Conservation (phyloP, 2,888 invertebrate species). For the Ophion obscuratus region DNA sequence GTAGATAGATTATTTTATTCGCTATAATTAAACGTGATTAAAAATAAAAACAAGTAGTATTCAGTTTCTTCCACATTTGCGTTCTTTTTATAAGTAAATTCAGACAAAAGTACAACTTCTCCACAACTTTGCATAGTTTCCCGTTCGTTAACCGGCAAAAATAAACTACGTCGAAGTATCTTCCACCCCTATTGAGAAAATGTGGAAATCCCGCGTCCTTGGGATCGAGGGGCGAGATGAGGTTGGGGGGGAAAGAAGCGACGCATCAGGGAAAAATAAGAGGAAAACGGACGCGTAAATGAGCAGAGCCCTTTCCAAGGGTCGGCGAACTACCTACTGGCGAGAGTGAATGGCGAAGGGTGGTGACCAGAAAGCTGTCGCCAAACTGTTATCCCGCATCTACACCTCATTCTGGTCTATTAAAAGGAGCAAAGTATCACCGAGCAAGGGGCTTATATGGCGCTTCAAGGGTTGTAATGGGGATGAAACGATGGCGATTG, state of each 20-base stretch:
- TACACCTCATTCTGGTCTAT: slow-evolving; percentile 7
- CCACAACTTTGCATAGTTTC: background rate
- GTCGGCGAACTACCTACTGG: background rate
- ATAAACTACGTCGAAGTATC: background rate
- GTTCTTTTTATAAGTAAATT: background rate
- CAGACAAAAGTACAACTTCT: background rate
- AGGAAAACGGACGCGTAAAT: background rate
- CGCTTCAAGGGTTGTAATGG: background rate
- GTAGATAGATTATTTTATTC: background rate
- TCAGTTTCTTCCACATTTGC: background rate
- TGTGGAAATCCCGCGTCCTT: background rate
- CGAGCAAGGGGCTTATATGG: background rate
- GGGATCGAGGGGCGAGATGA: background rate
- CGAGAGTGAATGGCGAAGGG: slow-evolving; percentile 23
- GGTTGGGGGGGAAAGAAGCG: background rate
- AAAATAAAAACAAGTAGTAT: background rate
- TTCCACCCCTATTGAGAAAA: background rate
- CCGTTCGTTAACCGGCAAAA: slow-evolving; percentile 1
- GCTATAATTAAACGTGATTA: background rate
- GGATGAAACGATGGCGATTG: background rate
- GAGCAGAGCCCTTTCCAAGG: background rate
- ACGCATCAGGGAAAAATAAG: background rate
- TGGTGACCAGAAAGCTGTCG: slow-evolving; percentile 40
- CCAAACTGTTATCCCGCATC: slow-evolving; percentile 25
- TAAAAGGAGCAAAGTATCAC: background rate